Percentiles rank a stretch among this genome's conserved stretches.
Evolutionary conservation across 2,888 invertebrate genomes (phyloP).

Genomic region (Petrolisthes manimaculis): DNA sequence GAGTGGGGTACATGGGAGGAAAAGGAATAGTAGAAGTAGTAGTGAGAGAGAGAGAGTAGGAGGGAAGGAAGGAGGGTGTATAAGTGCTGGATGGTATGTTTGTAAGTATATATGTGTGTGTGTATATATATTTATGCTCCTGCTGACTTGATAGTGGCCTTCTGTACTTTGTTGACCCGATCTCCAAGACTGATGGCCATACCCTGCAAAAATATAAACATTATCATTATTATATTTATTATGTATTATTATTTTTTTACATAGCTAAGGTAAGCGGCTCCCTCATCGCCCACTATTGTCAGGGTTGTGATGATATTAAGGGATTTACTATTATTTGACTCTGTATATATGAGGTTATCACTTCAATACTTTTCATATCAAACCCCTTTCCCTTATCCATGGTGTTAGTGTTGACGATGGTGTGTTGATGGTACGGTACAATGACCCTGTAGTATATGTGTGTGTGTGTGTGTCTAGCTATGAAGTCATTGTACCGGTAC

Average conservation of each 20-base stretch:
- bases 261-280: too few relatives aligned
- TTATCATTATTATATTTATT: neutral
- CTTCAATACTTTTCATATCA: too few relatives aligned
- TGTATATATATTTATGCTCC: conserved; percentile 41
- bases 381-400: too few relatives aligned
- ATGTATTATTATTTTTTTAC: neutral
- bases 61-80: neutral
- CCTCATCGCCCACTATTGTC: too few relatives aligned
- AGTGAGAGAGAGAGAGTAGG: neutral
- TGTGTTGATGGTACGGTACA: too few relatives aligned
- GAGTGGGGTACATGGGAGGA: neutral
- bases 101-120: conserved; percentile 2
- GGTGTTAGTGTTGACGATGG: too few relatives aligned
- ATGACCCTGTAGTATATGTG: too few relatives aligned
- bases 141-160: conserved; percentile 70
- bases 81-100: neutral
- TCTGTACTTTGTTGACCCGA: conserved; percentile 95
- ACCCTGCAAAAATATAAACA: conserved; percentile 77
- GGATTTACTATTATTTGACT: too few relatives aligned
- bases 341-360: too few relatives aligned
- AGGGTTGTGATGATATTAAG: too few relatives aligned
- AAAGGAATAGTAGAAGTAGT: neutral
- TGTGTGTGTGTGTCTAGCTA: too few relatives aligned
- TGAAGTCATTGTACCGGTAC: too few relatives aligned
- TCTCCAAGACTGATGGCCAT: conserved; percentile 99